Evolutionary conservation across 2,113 vertebrate genomes (phyloP).

Genomic region (Danionella cerebrum): DNA sequence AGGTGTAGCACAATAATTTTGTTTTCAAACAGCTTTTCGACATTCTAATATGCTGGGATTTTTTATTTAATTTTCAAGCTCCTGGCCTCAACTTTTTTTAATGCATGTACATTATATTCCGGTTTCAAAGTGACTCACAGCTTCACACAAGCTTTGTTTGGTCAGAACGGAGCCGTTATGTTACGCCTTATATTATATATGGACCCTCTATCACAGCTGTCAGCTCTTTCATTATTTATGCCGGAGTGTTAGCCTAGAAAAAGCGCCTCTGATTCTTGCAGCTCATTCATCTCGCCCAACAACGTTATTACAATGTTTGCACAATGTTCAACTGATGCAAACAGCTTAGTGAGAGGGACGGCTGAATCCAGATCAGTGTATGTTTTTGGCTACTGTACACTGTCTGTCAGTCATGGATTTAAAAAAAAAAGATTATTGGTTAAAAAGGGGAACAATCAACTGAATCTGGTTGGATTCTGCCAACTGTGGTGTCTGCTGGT

Average conservation of each 20-base stretch:
- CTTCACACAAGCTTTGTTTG: not conserved
- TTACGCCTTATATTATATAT: conserved; percentile 16
- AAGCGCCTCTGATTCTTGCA: conserved; percentile 10
- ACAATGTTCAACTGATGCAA: conserved; percentile 28
- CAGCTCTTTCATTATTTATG: conserved; percentile 33
- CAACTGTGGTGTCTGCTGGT: not conserved
- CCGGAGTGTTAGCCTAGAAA: conserved; percentile 22
- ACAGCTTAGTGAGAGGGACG: not conserved
- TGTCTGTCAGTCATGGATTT: not conserved
- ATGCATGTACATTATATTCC: not conserved
- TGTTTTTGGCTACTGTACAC: not conserved
- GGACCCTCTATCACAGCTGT: conserved; percentile 10
- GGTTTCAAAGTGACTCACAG: not conserved
- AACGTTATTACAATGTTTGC: conserved; percentile 18
- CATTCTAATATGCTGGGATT: no score
- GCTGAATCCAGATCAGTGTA: not conserved
- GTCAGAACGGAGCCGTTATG: not conserved
- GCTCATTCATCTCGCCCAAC: conserved; percentile 28
- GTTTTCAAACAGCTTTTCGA: no score
- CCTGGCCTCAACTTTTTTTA: not conserved
- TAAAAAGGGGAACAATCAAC: conserved; percentile 3
- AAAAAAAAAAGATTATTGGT: not conserved
- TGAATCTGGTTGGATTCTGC: not conserved
- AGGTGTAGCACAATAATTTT: no score
- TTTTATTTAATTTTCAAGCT: no score